phyloP scores from a whole-genome alignment of 2,113 vertebrate species.

The Holacanthus passer region DNA sequence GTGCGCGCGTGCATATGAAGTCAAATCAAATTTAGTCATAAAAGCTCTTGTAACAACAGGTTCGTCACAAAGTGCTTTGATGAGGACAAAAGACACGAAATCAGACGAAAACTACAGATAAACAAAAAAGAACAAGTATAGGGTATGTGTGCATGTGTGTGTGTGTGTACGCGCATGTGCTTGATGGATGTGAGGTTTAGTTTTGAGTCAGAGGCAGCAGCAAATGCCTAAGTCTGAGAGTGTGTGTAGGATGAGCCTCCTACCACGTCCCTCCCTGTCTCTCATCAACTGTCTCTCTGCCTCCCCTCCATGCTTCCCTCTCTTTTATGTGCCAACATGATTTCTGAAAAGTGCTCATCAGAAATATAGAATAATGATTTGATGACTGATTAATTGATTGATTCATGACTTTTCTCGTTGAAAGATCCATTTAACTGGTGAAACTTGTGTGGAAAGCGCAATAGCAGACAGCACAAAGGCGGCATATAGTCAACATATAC shows the following conservation, averaged over 20 bases:
- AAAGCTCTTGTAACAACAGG: constrained; percentile 60
- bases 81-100: constrained; percentile 68
- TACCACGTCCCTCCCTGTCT: constrained; percentile 69
- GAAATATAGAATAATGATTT: constrained; percentile 4
- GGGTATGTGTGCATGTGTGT: constrained; percentile 28
- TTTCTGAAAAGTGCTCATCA: constrained; percentile 21
- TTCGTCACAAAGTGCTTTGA: constrained; percentile 54
- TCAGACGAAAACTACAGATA: constrained; percentile 61
- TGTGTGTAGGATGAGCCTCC: constrained; percentile 81
- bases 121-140: constrained; percentile 53
- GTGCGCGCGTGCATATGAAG: constrained; percentile 32
- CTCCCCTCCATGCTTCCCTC: constrained; percentile 59
- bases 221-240: constrained; percentile 75
- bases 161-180: constrained; percentile 35
- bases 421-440: background rate
- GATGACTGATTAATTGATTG: background rate
- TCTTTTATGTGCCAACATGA: constrained; percentile 48
- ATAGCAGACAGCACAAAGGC: constrained; percentile 16
- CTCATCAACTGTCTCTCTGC: constrained; percentile 67
- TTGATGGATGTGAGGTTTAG: constrained; percentile 77
- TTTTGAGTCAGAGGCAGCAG: constrained; percentile 84
- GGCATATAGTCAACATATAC: constrained; percentile 16
- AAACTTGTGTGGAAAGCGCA: constrained; percentile 1
- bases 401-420: background rate
- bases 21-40: constrained; percentile 63